Percentiles rank a stretch among this genome's conserved stretches.
Evolutionary conservation across 2,888 invertebrate genomes (phyloP).

Genomic region (Cenopis cana): DNA sequence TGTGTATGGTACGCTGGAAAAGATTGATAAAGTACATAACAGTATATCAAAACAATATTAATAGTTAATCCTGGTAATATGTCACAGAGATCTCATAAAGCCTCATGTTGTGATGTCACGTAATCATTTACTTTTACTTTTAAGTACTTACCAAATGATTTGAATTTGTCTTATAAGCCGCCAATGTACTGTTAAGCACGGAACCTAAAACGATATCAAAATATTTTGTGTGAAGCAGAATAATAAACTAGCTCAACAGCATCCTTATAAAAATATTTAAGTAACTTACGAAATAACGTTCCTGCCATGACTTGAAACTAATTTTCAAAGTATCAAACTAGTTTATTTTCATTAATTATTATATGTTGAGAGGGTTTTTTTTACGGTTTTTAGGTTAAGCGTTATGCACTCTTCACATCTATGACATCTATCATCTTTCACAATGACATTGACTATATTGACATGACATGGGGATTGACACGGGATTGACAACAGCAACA

Average conservation of each 20-base stretch:
- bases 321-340: background rate
- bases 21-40: background rate
- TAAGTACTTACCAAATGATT: constrained; percentile 64
- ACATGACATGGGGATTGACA: background rate
- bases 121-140: no score
- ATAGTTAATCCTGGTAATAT: background rate
- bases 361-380: background rate
- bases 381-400: constrained; percentile 48
- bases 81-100: background rate
- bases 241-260: background rate
- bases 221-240: constrained; percentile 1
- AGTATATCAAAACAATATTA: background rate
- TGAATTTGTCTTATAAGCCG: constrained; percentile 62
- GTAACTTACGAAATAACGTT: constrained; percentile 70
- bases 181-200: constrained; percentile 61
- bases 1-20: constrained; percentile 80
- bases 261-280: background rate
- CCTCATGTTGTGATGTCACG: background rate
- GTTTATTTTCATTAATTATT: background rate
- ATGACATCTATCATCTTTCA: no score
- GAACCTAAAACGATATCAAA: constrained; percentile 64
- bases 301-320: constrained; percentile 62
- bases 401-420: constrained; percentile 45
- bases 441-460: constrained; percentile 36
- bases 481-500: no score